Evolutionary conservation across 2,888 invertebrate species (phyloP).

Genomic region (Cactoblastis cactorum): DNA sequence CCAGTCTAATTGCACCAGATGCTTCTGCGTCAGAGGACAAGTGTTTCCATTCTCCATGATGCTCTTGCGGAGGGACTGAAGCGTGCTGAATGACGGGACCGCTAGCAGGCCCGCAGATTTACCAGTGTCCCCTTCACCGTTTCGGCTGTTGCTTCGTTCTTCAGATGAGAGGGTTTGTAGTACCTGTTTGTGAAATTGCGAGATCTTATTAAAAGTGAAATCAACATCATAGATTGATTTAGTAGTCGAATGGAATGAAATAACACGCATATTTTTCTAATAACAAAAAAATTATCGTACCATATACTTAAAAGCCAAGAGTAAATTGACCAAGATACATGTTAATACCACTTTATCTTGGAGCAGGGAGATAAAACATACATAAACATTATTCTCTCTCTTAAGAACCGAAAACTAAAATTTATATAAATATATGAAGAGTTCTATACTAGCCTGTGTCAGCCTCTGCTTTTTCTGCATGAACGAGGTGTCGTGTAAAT

Average conservation of each 20-base stretch:
- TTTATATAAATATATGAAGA: background rate
- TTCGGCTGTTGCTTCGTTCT: slow-evolving; percentile 81
- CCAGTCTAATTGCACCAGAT: slow-evolving; percentile 98
- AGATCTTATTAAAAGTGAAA: background rate
- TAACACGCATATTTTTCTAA: no score
- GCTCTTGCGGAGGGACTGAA: slow-evolving; percentile 91
- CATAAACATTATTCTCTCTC: no score
- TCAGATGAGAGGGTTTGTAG: slow-evolving; percentile 90
- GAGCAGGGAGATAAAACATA: no score
- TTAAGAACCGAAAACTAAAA: no score
- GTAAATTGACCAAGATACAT: no score
- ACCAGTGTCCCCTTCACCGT: slow-evolving; percentile 76
- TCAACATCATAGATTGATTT: no score
- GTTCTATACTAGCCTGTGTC: slow-evolving; percentile 78
- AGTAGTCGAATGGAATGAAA: no score
- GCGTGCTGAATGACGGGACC: slow-evolving; percentile 93
- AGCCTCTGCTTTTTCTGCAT: slow-evolving; percentile 90
- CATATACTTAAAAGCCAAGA: no score
- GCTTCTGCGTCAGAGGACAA: slow-evolving; percentile 93
- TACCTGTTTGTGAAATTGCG: slow-evolving; percentile 55
- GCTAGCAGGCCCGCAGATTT: slow-evolving; percentile 84
- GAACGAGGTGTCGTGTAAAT: slow-evolving; percentile 87
- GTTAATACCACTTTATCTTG: no score
- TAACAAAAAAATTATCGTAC: no score
- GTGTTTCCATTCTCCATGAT: slow-evolving; percentile 96